These are phyloP conservation scores for Corythornis madagascariensis DNA, from an alignment of 2,113 vertebrate genomes.

Conservation along the genomic window DNA sequence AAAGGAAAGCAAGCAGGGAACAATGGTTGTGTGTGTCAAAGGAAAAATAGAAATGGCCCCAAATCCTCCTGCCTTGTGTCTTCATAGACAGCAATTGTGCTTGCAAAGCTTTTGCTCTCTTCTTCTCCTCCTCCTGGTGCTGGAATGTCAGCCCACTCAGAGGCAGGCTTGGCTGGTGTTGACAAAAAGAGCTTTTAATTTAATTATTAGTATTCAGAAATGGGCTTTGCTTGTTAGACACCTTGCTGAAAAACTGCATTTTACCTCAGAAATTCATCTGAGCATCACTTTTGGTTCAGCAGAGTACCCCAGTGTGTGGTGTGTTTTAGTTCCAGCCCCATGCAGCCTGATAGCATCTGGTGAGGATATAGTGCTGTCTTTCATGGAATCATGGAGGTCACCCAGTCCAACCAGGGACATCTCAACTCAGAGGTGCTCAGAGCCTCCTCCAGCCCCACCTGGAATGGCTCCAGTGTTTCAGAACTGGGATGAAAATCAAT, in stretches of 20 bases:
- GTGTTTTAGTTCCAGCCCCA: not conserved
- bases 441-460: no score
- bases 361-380: not conserved
- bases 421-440: no score
- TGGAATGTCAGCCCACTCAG: slow-evolving; percentile 22
- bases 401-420: no score
- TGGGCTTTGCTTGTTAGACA: not conserved
- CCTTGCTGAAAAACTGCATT: not conserved
- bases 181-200: slow-evolving; percentile 16
- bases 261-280: not conserved
- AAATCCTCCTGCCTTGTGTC: not conserved
- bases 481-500: not conserved
- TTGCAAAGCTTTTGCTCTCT: not conserved
- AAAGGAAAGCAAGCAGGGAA: not conserved
- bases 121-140: not conserved
- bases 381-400: not conserved
- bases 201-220: not conserved
- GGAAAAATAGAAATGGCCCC: not conserved
- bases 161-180: not conserved
- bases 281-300: not conserved
- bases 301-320: fast-evolving
- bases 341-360: not conserved
- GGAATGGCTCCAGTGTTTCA: not conserved
- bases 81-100: slow-evolving; percentile 59
- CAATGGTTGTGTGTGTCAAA: slow-evolving; percentile 16